Conservation (phyloP, 2,797 vertebrate genomes). For the Tarsius wallacei region DNA sequence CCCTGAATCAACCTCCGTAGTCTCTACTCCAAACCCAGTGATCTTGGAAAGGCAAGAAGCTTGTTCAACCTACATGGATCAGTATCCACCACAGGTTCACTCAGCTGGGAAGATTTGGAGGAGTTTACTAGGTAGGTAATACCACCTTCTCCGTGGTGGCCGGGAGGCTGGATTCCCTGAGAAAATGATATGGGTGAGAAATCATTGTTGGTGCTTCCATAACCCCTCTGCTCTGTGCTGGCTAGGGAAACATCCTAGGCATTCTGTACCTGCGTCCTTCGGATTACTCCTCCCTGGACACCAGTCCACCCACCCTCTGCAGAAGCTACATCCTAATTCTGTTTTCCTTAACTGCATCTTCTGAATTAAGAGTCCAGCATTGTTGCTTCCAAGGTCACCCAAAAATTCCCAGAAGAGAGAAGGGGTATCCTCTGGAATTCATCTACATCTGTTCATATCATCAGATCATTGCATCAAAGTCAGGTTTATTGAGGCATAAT, state of each 20-base stretch:
- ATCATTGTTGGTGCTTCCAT: background rate
- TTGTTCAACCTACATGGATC: background rate
- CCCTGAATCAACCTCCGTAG: too few relatives aligned
- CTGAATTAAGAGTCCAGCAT: background rate
- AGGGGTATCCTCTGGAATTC: background rate
- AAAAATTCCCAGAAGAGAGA: background rate
- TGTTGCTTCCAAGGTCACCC: background rate
- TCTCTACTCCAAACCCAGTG: background rate
- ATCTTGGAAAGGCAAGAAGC: background rate
- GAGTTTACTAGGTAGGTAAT: accelerated
- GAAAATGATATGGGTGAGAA: too few relatives aligned
- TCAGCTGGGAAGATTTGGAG: background rate
- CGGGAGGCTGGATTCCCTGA: background rate
- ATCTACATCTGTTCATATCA: background rate
- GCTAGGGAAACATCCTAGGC: background rate
- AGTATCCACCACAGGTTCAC: accelerated
- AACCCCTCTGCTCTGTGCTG: background rate
- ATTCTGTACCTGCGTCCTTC: background rate
- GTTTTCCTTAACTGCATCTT: background rate
- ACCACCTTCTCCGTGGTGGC: background rate
- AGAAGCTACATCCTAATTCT: background rate
- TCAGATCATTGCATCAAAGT: background rate
- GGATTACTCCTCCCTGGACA: background rate
- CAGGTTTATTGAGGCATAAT: background rate
- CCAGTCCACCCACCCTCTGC: background rate